phyloP scores from a whole-genome alignment of 2,113 vertebrate species.

The Cariama cristata region DNA sequence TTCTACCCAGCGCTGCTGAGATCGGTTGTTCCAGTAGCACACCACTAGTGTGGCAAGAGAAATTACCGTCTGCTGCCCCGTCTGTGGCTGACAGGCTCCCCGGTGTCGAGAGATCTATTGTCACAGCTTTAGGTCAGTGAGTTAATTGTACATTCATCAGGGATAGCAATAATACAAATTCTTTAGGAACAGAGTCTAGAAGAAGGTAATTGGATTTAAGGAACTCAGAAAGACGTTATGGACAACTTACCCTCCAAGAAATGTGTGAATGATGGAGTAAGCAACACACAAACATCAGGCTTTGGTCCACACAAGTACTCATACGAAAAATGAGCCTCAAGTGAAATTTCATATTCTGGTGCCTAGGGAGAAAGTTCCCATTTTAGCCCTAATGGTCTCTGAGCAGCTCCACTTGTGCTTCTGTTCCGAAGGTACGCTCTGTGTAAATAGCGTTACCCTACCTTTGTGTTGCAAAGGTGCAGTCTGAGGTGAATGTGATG shows the following conservation, averaged over 20 bases:
- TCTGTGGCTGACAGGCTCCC: background rate
- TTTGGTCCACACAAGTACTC: background rate
- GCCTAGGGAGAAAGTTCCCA: background rate
- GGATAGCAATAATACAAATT: background rate
- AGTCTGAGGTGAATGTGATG: background rate
- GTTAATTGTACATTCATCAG: background rate
- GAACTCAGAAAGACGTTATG: background rate
- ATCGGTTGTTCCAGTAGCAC: background rate
- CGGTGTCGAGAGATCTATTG: background rate
- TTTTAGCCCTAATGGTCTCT: background rate
- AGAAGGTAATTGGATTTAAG: background rate
- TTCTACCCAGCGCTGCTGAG: background rate
- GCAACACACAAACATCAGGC: background rate
- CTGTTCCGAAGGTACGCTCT: background rate
- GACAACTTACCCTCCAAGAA: background rate
- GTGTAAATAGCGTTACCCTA: background rate
- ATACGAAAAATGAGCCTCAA: background rate
- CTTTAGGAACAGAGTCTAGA: background rate
- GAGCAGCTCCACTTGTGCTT: background rate
- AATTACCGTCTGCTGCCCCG: background rate
- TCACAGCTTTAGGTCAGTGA: background rate
- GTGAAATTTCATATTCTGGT: background rate
- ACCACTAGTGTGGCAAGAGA: background rate
- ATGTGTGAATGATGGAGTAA: background rate
- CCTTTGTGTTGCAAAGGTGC: background rate